A percentile compares a stretch with the other conserved stretches of the same genome.
phyloP scores from a whole-genome alignment of 2,113 vertebrate species.

The Scolopax mira region DNA sequence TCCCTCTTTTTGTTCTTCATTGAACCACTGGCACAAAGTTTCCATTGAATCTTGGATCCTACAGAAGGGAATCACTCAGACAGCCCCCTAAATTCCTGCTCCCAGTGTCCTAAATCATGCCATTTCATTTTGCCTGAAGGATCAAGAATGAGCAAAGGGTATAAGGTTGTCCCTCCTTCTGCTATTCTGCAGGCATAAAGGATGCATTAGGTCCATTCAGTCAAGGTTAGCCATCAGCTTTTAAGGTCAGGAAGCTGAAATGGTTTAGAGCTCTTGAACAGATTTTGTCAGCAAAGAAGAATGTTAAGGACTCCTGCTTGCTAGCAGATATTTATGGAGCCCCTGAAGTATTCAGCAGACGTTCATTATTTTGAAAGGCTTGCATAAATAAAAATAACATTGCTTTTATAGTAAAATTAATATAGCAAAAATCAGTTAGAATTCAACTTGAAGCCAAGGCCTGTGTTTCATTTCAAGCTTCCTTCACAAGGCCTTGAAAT shows the following conservation, averaged over 20 bases:
- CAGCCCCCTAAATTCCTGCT: neutral
- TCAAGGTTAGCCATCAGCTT: neutral
- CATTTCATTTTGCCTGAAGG: neutral
- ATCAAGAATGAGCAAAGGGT: neutral
- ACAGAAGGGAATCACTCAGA: neutral
- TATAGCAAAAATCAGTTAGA: neutral
- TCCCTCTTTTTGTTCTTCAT: neutral
- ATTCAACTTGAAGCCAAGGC: neutral
- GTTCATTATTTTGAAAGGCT: neutral
- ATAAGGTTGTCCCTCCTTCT: neutral
- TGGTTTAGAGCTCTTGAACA: neutral
- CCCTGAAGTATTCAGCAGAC: neutral
- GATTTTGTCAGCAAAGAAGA: neutral
- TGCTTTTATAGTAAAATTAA: neutral
- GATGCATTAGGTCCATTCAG: neutral
- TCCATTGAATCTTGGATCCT: neutral
- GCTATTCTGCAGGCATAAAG: neutral
- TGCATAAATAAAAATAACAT: neutral
- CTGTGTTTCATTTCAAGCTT: no score
- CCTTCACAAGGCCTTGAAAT: no score
- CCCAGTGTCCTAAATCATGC: neutral
- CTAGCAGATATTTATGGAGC: neutral
- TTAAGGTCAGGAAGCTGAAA: neutral
- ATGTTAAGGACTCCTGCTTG: neutral
- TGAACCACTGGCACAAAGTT: neutral